Evolutionary conservation across 2,888 invertebrate species (phyloP).

Genomic region (Geotrupes spiniger): DNA sequence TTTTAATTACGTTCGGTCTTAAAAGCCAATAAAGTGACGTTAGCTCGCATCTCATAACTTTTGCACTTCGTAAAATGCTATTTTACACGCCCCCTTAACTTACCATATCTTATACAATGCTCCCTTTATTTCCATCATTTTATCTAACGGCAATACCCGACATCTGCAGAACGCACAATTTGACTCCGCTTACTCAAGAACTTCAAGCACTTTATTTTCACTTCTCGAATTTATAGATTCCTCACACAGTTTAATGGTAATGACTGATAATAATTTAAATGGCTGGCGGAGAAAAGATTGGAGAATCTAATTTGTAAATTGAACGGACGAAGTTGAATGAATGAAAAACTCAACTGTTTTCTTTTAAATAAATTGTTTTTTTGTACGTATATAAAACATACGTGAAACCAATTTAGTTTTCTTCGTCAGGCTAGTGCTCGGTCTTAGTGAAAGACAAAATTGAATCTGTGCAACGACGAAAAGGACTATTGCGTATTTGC

Average conservation of each 20-base stretch:
- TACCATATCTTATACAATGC: slow-evolving; percentile 23
- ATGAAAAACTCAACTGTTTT: too few relatives aligned
- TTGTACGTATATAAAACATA: too few relatives aligned
- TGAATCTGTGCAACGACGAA: too few relatives aligned
- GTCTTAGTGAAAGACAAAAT: too few relatives aligned
- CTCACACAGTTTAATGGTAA: background rate
- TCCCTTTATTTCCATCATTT: slow-evolving; percentile 25
- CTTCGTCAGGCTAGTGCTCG: too few relatives aligned
- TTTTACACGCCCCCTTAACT: slow-evolving; percentile 26
- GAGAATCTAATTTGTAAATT: too few relatives aligned
- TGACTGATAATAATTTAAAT: too few relatives aligned
- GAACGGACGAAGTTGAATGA: too few relatives aligned
- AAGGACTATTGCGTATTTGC: too few relatives aligned
- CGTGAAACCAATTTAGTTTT: too few relatives aligned
- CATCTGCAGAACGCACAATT: slow-evolving; percentile 25
- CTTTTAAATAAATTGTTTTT: too few relatives aligned
- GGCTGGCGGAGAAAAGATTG: too few relatives aligned
- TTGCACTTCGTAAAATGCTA: slow-evolving; percentile 38
- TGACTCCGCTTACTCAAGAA: slow-evolving; percentile 16
- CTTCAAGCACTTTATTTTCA: slow-evolving; percentile 18
- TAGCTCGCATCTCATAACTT: slow-evolving; percentile 43
- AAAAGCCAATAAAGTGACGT: slow-evolving; percentile 45
- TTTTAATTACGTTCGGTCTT: slow-evolving; percentile 43
- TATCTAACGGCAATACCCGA: slow-evolving; percentile 21
- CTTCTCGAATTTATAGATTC: slow-evolving; percentile 21